Evolutionary conservation across 2,113 vertebrate species (phyloP).

Genomic region (Pristiophorus japonicus): DNA sequence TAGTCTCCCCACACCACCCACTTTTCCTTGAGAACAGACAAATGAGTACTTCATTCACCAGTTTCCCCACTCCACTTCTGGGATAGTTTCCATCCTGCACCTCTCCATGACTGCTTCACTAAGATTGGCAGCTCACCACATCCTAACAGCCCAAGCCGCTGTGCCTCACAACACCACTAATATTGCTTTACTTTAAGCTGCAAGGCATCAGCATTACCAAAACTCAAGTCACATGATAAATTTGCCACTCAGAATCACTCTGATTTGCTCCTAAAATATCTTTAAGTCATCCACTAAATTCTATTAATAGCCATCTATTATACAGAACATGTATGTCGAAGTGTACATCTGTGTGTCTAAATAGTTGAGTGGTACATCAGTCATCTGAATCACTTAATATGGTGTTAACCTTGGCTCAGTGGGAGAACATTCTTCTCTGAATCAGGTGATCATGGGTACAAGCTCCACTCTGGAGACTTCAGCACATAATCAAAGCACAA

Average conservation of each 20-base stretch:
- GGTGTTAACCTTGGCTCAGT: background rate
- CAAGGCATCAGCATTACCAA: background rate
- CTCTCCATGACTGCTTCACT: too few relatives aligned
- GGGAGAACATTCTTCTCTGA: too few relatives aligned
- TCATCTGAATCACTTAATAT: background rate
- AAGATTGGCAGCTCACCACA: background rate
- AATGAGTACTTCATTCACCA: background rate
- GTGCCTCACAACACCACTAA: background rate
- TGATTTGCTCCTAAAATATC: background rate
- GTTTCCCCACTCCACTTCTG: background rate
- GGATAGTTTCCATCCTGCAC: background rate
- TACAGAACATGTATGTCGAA: background rate
- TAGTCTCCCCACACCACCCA: background rate
- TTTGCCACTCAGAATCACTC: background rate
- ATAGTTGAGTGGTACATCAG: background rate
- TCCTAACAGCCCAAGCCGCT: background rate
- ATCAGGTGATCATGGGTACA: background rate
- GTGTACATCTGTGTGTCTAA: background rate
- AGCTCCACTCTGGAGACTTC: background rate
- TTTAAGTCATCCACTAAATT: background rate
- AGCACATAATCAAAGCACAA: background rate
- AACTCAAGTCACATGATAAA: background rate
- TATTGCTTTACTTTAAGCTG: background rate
- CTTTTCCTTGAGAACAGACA: background rate
- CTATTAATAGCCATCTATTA: background rate